Percentiles rank a stretch among this genome's conserved stretches.
These are phyloP conservation scores for Reticulitermes lucifugus DNA, from an alignment of 2,888 invertebrate genomes.

Conservation along the genomic window DNA sequence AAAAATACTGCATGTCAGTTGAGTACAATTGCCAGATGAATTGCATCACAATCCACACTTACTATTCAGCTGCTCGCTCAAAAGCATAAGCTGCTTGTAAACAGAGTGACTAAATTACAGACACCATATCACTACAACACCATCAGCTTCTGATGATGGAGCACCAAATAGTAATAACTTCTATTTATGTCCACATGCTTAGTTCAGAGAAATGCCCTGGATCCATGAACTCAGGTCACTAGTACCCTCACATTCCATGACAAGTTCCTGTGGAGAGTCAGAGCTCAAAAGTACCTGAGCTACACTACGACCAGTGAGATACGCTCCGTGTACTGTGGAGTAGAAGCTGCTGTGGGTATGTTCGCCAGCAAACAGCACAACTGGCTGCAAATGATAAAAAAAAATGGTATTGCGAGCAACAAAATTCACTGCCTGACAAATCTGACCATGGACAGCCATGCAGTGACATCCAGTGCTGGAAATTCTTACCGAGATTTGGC, in stretches of 20 bases:
- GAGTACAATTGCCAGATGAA: neutral
- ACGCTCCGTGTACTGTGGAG: slow-evolving; percentile 95
- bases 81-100: neutral
- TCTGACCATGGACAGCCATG: too few species aligned
- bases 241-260: slow-evolving; percentile 80
- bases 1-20: neutral
- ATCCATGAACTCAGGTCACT: slow-evolving; percentile 89
- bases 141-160: neutral
- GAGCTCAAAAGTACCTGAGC: slow-evolving; percentile 77
- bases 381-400: slow-evolving; percentile 70
- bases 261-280: slow-evolving; percentile 71
- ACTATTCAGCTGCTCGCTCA: too few species aligned
- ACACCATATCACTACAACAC: neutral
- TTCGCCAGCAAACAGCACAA: slow-evolving; percentile 92
- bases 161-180: neutral
- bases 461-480: too few species aligned
- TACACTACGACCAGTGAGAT: slow-evolving; percentile 85
- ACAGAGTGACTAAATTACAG: neutral
- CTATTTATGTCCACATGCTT: neutral
- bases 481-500: too few species aligned
- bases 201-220: slow-evolving; percentile 79
- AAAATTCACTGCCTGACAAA: too few species aligned
- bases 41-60: neutral
- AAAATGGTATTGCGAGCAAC: too few species aligned
- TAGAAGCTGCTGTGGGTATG: slow-evolving; percentile 95